Percentiles rank a stretch among this genome's conserved stretches.
phyloP scores from a whole-genome alignment of 2,113 vertebrate genomes.

The Myotis brandtii region DNA sequence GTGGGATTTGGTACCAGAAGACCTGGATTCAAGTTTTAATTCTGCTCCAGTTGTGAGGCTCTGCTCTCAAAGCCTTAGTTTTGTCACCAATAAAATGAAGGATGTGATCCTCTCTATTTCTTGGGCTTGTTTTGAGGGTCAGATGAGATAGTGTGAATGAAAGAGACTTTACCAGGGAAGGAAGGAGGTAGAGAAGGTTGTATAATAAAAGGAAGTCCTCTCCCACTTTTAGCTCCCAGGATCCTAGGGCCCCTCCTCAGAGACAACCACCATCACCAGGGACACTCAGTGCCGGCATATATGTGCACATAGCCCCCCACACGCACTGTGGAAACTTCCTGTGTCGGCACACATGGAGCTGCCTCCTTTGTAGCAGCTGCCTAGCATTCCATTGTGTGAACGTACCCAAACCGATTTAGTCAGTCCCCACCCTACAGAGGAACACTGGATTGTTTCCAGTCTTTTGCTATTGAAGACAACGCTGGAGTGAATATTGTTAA shows the following conservation, averaged over 20 bases:
- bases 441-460: not conserved
- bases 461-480: not conserved
- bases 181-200: not conserved
- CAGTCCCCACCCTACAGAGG: not conserved
- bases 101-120: not conserved
- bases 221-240: no score
- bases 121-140: conserved; percentile 18
- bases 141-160: not conserved
- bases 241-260: not conserved
- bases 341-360: not conserved
- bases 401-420: not conserved
- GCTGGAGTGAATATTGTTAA: not conserved
- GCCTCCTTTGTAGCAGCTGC: not conserved
- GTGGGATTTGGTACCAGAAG: not conserved
- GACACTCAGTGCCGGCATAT: not conserved
- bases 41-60: not conserved
- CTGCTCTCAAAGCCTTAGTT: not conserved
- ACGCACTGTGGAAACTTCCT: not conserved
- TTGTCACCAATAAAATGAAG: not conserved
- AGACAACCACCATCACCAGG: not conserved
- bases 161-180: not conserved
- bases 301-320: not conserved
- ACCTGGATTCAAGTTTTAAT: not conserved
- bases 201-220: not conserved
- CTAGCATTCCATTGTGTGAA: not conserved